Conservation (phyloP, 2,888 invertebrate genomes). For the Eristalis intricaria region DNA sequence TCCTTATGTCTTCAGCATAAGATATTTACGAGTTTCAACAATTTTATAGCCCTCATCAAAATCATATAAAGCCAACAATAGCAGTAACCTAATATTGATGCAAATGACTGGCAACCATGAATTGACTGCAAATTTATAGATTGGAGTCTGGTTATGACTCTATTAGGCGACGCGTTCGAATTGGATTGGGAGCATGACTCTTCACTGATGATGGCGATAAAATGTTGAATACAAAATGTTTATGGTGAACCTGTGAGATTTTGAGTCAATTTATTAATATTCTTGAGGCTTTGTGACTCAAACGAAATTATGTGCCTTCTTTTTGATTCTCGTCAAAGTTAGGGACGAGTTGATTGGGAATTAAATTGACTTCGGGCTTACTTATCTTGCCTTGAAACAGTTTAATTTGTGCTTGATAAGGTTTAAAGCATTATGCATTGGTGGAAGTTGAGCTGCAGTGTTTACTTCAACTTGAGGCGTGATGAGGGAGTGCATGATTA, state of each 20-base stretch:
- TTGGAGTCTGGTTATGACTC: conserved; percentile 1
- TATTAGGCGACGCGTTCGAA: neutral
- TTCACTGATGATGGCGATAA: neutral
- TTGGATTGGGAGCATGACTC: neutral
- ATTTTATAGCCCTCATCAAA: conserved; percentile 34
- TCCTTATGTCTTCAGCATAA: neutral
- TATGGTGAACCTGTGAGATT: neutral
- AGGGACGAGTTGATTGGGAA: neutral
- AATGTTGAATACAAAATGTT: neutral
- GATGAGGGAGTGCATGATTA: neutral
- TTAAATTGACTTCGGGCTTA: neutral
- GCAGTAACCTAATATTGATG: conserved; percentile 8
- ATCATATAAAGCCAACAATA: conserved; percentile 10
- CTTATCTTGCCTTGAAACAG: neutral
- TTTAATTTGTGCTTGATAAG: neutral
- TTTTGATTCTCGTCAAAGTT: neutral
- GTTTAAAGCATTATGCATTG: too few relatives aligned
- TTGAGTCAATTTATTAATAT: neutral
- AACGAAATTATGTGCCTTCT: neutral
- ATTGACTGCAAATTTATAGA: conserved; percentile 12
- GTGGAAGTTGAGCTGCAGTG: too few relatives aligned
- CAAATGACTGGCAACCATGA: conserved; percentile 22
- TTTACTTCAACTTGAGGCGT: too few relatives aligned
- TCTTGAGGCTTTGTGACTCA: neutral
- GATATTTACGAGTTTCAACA: conserved; percentile 3